Evolutionary conservation across 2,888 invertebrate species (phyloP).

Genomic region (Stomorhina lunata): DNA sequence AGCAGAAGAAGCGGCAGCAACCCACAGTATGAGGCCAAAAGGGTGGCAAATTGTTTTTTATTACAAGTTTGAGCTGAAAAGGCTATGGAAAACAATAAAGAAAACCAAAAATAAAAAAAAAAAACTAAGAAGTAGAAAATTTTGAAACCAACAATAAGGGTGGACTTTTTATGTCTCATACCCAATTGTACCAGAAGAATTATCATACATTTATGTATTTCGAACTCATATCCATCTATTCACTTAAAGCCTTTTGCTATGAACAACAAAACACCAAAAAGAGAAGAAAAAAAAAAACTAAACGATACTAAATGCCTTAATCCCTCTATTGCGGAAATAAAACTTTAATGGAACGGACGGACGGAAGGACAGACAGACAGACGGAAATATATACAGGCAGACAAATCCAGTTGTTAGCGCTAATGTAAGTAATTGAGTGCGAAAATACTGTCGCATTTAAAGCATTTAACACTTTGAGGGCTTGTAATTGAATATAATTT

Average conservation of each 20-base stretch:
- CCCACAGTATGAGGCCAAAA: conserved; percentile 69
- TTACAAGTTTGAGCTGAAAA: conserved; percentile 63
- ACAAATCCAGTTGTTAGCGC: conserved; percentile 76
- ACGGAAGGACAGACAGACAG: not conserved
- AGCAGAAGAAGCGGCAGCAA: not conserved
- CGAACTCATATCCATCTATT: conserved; percentile 15
- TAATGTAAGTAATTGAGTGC: conserved; percentile 80
- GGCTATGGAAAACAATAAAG: not conserved
- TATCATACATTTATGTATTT: conserved; percentile 50
- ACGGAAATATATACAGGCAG: conserved; percentile 23
- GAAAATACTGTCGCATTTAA: conserved; percentile 78
- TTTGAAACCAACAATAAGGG: conserved; percentile 33
- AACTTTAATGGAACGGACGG: conserved; percentile 76
- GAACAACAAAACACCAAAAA: conserved; percentile 19
- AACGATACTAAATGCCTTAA: conserved; percentile 66
- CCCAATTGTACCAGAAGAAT: conserved; percentile 31
- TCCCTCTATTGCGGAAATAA: conserved; percentile 75
- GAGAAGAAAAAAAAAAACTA: conserved; percentile 14
- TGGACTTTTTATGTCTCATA: conserved; percentile 23
- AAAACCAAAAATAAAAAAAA: conserved; percentile 1
- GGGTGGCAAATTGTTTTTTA: conserved; percentile 79
- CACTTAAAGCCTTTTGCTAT: conserved; percentile 35
- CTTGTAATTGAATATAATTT: conserved; percentile 60
- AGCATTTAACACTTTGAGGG: conserved; percentile 65
- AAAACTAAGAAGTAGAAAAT: not conserved